phyloP scores from a whole-genome alignment of 2,113 vertebrate species.

The Phainopepla nitens region DNA sequence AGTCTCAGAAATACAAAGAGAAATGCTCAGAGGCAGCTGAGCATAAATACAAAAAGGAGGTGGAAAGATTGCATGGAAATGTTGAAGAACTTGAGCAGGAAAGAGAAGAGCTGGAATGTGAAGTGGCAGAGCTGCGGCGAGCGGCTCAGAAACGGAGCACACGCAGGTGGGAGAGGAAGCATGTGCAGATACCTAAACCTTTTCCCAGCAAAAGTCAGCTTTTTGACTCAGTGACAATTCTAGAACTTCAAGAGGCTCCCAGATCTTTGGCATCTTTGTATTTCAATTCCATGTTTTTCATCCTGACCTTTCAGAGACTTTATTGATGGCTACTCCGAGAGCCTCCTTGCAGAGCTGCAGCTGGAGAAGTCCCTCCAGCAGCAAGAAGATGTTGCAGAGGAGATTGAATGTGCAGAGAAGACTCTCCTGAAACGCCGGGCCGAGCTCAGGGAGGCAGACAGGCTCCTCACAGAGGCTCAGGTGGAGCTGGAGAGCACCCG shows the following conservation, averaged over 20 bases:
- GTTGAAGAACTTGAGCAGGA: constrained; percentile 66
- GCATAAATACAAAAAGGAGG: constrained; percentile 18
- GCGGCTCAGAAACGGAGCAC: constrained; percentile 48
- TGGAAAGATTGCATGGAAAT: constrained; percentile 37
- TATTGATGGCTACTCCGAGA: constrained; percentile 53
- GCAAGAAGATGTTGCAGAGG: constrained; percentile 68
- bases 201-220: not conserved
- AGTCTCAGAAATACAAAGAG: constrained; percentile 43
- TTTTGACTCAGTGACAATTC: accelerated
- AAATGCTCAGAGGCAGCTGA: constrained; percentile 12
- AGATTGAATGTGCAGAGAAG: constrained; percentile 80
- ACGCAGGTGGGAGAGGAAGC: constrained; percentile 65
- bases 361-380: constrained; percentile 67
- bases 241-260: not conserved
- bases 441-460: constrained; percentile 84
- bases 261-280: not conserved
- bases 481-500: constrained; percentile 70
- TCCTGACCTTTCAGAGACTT: constrained; percentile 61
- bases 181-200: not conserved
- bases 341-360: constrained; percentile 68
- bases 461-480: constrained; percentile 81
- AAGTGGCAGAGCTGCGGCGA: constrained; percentile 70
- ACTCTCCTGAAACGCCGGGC: constrained; percentile 82
- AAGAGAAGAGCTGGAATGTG: constrained; percentile 68
- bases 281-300: not conserved